These are phyloP conservation scores for Xyrichtys novacula DNA, from an alignment of 2,797 vertebrate genomes.

Conservation along the genomic window DNA sequence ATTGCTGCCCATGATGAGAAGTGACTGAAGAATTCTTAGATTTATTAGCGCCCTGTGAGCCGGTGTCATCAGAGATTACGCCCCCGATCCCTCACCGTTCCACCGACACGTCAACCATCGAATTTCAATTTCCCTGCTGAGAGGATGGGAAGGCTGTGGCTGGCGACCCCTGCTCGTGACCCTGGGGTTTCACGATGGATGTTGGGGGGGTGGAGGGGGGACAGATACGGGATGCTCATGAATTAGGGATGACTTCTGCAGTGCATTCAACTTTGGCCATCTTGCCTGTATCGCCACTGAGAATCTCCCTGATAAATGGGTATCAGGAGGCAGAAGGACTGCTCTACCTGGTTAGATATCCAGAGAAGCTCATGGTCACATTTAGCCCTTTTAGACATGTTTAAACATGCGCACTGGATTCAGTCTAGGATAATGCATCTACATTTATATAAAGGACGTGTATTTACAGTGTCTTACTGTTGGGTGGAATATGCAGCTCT, in stretches of 20 bases:
- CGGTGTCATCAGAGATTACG: slow-evolving; percentile 80
- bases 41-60: slow-evolving; percentile 80
- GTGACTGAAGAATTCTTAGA: slow-evolving; percentile 79
- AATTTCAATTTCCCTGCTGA: slow-evolving; percentile 81
- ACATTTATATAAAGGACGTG: background rate
- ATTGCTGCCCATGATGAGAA: slow-evolving; percentile 73
- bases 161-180: slow-evolving; percentile 70
- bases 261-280: slow-evolving; percentile 74
- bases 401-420: slow-evolving; percentile 57
- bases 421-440: slow-evolving; percentile 1
- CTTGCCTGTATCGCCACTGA: slow-evolving; percentile 64
- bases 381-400: slow-evolving; percentile 29
- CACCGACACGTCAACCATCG: slow-evolving; percentile 56
- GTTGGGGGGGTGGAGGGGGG: slow-evolving; percentile 53
- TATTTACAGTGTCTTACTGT: background rate
- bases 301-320: slow-evolving; percentile 79
- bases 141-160: slow-evolving; percentile 67
- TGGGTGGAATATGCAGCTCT: background rate
- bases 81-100: slow-evolving; percentile 78
- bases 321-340: slow-evolving; percentile 55
- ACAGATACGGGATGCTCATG: slow-evolving; percentile 76
- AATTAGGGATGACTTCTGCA: slow-evolving; percentile 81
- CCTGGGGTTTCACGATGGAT: slow-evolving; percentile 71
- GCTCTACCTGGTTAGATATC: slow-evolving; percentile 68
- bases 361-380: slow-evolving; percentile 49